These are phyloP conservation scores for Heliconius aoede DNA, from an alignment of 2,888 invertebrate genomes.

Conservation along the genomic window DNA sequence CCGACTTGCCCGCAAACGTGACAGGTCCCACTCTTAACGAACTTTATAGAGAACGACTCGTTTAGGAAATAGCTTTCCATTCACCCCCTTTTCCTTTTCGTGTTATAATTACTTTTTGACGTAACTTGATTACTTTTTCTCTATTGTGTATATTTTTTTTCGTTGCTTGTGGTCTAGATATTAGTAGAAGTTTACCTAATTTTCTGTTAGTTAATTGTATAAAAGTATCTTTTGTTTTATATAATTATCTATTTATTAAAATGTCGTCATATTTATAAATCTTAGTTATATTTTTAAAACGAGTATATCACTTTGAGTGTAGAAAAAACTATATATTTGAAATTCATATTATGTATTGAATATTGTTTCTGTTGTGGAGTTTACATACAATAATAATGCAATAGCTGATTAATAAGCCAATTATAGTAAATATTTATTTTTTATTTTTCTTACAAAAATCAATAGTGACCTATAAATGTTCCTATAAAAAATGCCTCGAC, in stretches of 20 bases:
- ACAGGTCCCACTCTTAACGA: slow-evolving; percentile 40
- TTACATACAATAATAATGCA: neutral
- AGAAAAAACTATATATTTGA: too few relatives aligned
- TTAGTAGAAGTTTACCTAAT: neutral
- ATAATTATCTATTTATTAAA: neutral
- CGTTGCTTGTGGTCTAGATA: neutral
- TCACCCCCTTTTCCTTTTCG: slow-evolving; percentile 21
- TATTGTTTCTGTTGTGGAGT: neutral
- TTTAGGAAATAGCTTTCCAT: slow-evolving; percentile 38
- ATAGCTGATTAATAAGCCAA: neutral
- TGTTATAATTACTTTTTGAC: slow-evolving; percentile 17
- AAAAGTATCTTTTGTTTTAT: too few relatives aligned
- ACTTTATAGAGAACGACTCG: slow-evolving; percentile 42
- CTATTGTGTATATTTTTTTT: neutral
- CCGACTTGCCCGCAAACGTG: slow-evolving; percentile 42
- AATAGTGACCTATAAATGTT: slow-evolving; percentile 30
- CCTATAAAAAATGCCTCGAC: slow-evolving; percentile 14
- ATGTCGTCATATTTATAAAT: too few relatives aligned
- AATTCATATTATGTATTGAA: too few relatives aligned
- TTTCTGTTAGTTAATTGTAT: neutral
- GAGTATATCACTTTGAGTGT: neutral
- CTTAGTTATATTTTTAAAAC: too few relatives aligned
- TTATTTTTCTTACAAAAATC: slow-evolving; percentile 2
- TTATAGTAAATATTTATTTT: neutral
- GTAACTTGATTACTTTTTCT: slow-evolving; percentile 7